These are phyloP conservation scores for Nymphalis io DNA, from an alignment of 1,140 invertebrate genomes.

Conservation along the genomic window DNA sequence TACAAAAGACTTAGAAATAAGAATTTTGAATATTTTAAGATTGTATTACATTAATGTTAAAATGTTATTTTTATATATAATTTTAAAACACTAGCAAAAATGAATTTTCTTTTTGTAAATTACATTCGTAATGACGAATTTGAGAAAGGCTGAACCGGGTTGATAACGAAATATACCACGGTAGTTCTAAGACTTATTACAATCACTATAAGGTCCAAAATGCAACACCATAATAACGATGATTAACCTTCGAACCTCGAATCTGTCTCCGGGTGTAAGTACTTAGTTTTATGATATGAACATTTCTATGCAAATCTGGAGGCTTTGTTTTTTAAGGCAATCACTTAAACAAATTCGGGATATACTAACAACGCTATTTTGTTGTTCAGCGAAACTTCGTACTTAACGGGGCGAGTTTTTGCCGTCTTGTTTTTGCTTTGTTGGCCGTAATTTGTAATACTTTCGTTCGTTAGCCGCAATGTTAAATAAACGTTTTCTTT, in stretches of 20 bases:
- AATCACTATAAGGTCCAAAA: neutral
- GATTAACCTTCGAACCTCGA: neutral
- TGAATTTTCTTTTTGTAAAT: slow-evolving; percentile 4
- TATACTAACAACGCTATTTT: slow-evolving; percentile 25
- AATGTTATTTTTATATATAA: too few species aligned
- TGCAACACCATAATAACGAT: neutral
- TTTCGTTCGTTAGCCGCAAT: slow-evolving; percentile 8
- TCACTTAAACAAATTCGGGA: slow-evolving; percentile 31
- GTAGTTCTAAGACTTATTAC: neutral
- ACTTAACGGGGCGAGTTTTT: slow-evolving; percentile 10
- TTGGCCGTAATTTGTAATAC: slow-evolving; percentile 7
- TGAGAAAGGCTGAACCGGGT: neutral
- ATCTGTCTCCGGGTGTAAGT: slow-evolving; percentile 4
- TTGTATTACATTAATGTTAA: too few species aligned
- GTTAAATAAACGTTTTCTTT: slow-evolving; percentile 9
- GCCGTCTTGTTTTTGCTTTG: slow-evolving; percentile 16
- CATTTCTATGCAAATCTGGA: slow-evolving; percentile 23
- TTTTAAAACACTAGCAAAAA: neutral
- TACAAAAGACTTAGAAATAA: too few species aligned
- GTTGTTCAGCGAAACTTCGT: slow-evolving; percentile 22
- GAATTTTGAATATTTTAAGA: too few species aligned
- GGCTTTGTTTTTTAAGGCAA: slow-evolving; percentile 27
- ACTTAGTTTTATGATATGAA: slow-evolving; percentile 8
- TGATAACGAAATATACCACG: slow-evolving; percentile 7
- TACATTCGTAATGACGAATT: slow-evolving; percentile 3